Percentiles rank a stretch among this genome's conserved stretches.
phyloP scores from a whole-genome alignment of 2,113 vertebrate species.

The Anolis carolinensis region DNA sequence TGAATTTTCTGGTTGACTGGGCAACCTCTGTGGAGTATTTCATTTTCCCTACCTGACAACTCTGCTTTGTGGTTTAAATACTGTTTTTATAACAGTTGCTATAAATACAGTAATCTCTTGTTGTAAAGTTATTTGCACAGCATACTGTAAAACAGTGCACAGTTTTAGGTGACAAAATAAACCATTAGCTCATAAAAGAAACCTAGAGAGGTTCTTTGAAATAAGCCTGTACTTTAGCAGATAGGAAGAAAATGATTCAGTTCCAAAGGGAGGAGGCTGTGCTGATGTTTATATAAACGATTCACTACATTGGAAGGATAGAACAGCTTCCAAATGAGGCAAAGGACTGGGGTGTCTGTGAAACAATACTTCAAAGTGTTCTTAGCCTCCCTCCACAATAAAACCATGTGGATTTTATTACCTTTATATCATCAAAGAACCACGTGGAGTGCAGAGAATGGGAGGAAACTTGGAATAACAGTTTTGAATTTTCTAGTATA shows the following conservation, averaged over 20 bases:
- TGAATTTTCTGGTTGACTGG: background rate
- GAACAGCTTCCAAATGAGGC: conserved; percentile 10
- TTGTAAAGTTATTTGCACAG: background rate
- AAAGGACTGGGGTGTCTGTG: background rate
- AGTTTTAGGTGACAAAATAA: background rate
- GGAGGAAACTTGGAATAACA: background rate
- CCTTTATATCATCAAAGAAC: background rate
- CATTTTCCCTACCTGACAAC: background rate
- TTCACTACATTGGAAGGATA: background rate
- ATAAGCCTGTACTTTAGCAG: background rate
- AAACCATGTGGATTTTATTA: conserved; percentile 18
- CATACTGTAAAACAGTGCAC: background rate
- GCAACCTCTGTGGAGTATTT: background rate
- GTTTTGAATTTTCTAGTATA: background rate
- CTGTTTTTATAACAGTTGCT: background rate
- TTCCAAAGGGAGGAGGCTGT: background rate
- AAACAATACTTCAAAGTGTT: conserved; percentile 5
- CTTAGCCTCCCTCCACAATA: background rate
- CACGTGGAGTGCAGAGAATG: background rate
- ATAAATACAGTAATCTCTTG: background rate
- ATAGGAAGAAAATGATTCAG: background rate
- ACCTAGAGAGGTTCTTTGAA: background rate
- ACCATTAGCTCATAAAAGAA: background rate
- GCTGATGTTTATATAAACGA: background rate
- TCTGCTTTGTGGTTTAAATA: background rate